Base-by-base conservation (phyloP, 2,888 invertebrate genomes). In the Drosophila cyrtoloma region DNA sequence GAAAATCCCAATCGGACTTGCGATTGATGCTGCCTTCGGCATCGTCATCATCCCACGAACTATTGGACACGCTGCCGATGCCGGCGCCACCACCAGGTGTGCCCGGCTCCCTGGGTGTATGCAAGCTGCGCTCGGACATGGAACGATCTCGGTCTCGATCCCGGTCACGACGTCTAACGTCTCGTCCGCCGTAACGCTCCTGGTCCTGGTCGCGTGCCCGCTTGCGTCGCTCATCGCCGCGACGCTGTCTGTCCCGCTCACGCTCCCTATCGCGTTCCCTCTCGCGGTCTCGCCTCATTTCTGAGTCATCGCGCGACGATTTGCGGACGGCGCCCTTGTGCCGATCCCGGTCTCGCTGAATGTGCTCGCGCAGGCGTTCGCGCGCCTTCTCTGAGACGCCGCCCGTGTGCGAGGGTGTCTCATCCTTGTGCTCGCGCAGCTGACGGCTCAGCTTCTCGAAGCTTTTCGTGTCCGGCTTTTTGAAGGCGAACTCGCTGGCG, bases 361-460 rank as follows among this genome's bases (percentile, higher is more conserved):
- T 94, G 75, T 96, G 94, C 88, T 96, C 96, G 39, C 96, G 93
- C 90, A 97, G 94, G 55, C 97, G 95, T 84, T 96, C 95, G 67
- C 96, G 94, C 0, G 93, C 93, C 55, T 91, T 84, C 67, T 96
- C 95, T 35, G 97, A 97, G 30, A 99, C 96, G 7, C 99, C 99
- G 6, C 98, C 99, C 0, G 98, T 98, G 91, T 99, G 96, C 0
- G 98, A 97, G 0, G 99, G 99, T 0, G 99, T 99, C 94, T 99
- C 99, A 87, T 96, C 96, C 84, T 96, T 95, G 16, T 96, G 95
- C 58, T 95, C 95, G 57, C 99, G 95, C 90, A 98, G 97, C 92
- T 97, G 96, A 56, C 97, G 88, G 39, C 89, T 92, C 3, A 93
- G 64, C 69, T 92, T 93, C 37, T 93, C 92, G 55, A 91, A 91